These are phyloP conservation scores for Lepus europaeus DNA, from an alignment of 2,113 vertebrate genomes.

Conservation along the genomic window DNA sequence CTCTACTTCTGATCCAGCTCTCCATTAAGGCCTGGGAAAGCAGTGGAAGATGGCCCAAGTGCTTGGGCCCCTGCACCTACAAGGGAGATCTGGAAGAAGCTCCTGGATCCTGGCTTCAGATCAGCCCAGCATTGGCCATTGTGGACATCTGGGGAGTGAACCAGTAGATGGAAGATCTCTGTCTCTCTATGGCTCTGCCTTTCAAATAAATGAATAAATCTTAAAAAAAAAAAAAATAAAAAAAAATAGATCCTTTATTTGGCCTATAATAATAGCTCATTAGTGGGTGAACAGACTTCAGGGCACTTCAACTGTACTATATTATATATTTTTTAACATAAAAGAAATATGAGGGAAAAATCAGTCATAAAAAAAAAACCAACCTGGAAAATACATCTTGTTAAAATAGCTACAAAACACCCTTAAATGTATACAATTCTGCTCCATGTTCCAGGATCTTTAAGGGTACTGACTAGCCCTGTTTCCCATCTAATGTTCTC, in stretches of 20 bases:
- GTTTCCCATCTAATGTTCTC: background rate
- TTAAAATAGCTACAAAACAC: background rate
- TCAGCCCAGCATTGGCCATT: too few relatives aligned
- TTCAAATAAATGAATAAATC: too few relatives aligned
- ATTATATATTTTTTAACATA: background rate
- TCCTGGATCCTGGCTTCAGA: too few relatives aligned
- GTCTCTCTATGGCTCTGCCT: too few relatives aligned
- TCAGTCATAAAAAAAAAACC: background rate
- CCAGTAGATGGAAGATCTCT: too few relatives aligned
- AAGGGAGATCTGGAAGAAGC: too few relatives aligned
- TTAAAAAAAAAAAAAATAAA: too few relatives aligned
- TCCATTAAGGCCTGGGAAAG: too few relatives aligned
- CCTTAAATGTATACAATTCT: background rate
- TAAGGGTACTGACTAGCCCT: background rate
- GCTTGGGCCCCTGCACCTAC: too few relatives aligned
- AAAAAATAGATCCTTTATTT: background rate
- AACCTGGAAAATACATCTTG: background rate
- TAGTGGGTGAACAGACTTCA: conserved; percentile 6
- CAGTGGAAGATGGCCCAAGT: too few relatives aligned
- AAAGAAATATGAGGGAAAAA: background rate
- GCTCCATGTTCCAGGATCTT: background rate
- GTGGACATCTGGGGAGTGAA: too few relatives aligned
- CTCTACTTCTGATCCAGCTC: too few relatives aligned
- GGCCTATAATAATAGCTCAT: background rate
- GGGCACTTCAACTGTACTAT: background rate